A percentile compares a stretch with the other conserved stretches of the same genome.
Evolutionary conservation across 2,888 invertebrate genomes (phyloP).

Genomic region (Coleophora flavipennella): DNA sequence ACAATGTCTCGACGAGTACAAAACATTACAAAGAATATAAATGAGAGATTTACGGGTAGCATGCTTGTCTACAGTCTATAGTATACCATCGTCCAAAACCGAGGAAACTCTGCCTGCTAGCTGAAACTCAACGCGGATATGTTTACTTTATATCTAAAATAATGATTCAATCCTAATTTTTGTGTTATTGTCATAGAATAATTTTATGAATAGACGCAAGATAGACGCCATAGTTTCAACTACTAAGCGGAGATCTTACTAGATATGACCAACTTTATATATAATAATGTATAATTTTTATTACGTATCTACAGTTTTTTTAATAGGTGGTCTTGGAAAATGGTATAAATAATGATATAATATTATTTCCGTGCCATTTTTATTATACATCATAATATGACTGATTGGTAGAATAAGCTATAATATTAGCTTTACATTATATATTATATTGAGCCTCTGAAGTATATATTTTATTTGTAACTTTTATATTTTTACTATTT

Average conservation of each 20-base stretch:
- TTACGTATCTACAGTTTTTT: not conserved
- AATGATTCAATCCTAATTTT: conserved; percentile 19
- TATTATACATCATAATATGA: conserved; percentile 14
- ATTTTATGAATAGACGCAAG: conserved; percentile 18
- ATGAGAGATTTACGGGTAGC: no score
- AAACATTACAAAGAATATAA: no score
- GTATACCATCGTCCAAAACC: conserved; percentile 54
- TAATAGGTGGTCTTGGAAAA: conserved; percentile 44
- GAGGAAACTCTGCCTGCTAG: conserved; percentile 24
- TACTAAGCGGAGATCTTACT: conserved; percentile 3
- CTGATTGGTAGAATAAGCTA: conserved; percentile 59
- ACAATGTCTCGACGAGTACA: no score
- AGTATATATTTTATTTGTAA: conserved; percentile 40
- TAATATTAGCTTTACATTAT: conserved; percentile 43
- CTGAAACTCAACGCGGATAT: conserved; percentile 8
- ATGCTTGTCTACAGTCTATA: no score
- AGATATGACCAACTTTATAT: not conserved
- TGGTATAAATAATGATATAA: conserved; percentile 37
- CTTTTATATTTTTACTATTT: conserved; percentile 67
- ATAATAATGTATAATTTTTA: not conserved
- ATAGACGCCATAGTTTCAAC: conserved; percentile 4
- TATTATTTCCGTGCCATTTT: conserved; percentile 26
- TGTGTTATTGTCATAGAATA: conserved; percentile 38
- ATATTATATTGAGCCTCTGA: conserved; percentile 67
- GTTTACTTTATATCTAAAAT: conserved; percentile 10